Evolutionary conservation across 2,113 vertebrate species (phyloP), one percentile per base, ranked within the genome.

Genomic region (Corydoras maculifer): DNA sequence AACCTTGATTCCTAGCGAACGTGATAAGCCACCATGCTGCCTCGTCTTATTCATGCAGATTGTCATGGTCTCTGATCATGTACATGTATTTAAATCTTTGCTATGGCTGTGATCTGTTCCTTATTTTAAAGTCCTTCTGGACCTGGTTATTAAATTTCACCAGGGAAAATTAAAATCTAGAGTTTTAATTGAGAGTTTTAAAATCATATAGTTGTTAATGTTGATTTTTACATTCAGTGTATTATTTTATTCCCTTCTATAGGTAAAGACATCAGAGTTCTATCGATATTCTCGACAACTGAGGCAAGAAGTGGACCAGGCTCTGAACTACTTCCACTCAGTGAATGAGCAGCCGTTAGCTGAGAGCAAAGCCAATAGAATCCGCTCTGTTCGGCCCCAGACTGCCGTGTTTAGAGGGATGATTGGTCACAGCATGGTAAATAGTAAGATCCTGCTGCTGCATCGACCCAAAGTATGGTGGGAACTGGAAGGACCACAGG

Each of bases 361-460:
- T 85, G 96, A 94, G 78, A 93, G 92, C 76, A 94, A 93, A 82
- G 92, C 93, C 70, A 98, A 95, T 86, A 93, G 92, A 57, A 98
- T 99, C 79, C 94, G 96, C 82, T 99, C 97, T 49, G 92, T 93
- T 72, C 94, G 97, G 75, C 93, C 94, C 8, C 97, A 99, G 88
- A 98, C 96, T 31, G 93, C 96, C 73, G 97, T 99, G 62, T 98
- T 99, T 88, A 90, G 97, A 79, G 97, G 96, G 65, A 99, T 99
- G 97, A 99, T 99, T 79, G 97, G 97, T 77, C 96, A 99, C 89
- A 99, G 97, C 83, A 99, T 99, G 97, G 97, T 98, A 79, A 99
- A 99, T 87, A 99, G 94, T 86, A 99, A 99, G 89, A 97, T 99
- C 81, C 92, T 99, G 69, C 92, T 99, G 58, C 86, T 99, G 81